Conservation (phyloP, 2,888 invertebrate species). For the Melinaea marsaeus region DNA sequence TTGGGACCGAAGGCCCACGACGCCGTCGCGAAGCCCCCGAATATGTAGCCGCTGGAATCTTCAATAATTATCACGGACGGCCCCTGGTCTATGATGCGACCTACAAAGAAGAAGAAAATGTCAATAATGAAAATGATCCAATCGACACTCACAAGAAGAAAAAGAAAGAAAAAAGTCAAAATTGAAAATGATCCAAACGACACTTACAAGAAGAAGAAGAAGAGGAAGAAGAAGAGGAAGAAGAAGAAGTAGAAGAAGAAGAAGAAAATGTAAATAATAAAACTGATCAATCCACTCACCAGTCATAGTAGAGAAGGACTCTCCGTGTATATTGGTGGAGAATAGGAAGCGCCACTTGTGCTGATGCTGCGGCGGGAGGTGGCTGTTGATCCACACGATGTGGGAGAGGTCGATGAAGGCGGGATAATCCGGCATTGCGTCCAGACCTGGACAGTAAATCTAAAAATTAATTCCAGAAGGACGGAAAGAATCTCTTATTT, state of each 20-base stretch:
- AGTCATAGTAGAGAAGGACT: constrained; percentile 91
- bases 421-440: constrained; percentile 86
- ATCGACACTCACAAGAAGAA: background rate
- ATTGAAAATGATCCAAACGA: too few species aligned
- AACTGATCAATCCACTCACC: constrained; percentile 50
- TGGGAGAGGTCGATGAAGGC: constrained; percentile 86
- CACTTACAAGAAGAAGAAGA: too few species aligned
- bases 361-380: constrained; percentile 85
- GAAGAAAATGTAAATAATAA: background rate
- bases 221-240: too few species aligned
- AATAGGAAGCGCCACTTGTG: constrained; percentile 92
- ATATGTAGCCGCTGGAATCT: constrained; percentile 88
- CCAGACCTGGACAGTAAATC: constrained; percentile 71
- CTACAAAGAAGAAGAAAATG: constrained; percentile 45
- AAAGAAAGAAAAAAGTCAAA: too few species aligned
- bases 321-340: constrained; percentile 91
- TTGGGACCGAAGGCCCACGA: constrained; percentile 87
- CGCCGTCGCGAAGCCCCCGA: constrained; percentile 92
- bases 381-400: constrained; percentile 87
- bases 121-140: background rate
- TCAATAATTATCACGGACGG: constrained; percentile 90
- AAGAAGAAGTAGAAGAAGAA: too few species aligned
- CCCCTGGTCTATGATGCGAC: constrained; percentile 87
- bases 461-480: too few species aligned
- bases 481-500: too few species aligned